phyloP scores from a whole-genome alignment of 2,797 vertebrate genomes.

The Tokudaia muenninki region DNA sequence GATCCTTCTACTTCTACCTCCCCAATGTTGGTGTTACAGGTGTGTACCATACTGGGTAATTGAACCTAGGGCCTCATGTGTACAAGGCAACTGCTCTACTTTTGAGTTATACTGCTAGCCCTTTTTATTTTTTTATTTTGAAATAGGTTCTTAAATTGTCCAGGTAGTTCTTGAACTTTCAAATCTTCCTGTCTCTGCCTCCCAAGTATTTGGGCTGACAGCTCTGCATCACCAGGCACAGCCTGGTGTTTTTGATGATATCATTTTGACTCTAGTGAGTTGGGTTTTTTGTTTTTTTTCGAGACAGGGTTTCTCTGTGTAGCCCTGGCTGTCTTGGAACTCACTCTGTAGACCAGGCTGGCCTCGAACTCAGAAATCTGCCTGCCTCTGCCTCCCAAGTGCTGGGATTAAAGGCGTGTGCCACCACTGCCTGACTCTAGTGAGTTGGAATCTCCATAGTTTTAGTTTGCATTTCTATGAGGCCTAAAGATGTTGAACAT shows the following conservation, averaged over 20 bases:
- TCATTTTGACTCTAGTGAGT: neutral
- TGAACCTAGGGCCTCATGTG: neutral
- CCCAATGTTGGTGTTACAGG: neutral
- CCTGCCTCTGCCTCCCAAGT: too few relatives aligned
- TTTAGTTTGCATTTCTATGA: neutral
- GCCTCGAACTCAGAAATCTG: too few relatives aligned
- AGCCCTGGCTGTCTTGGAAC: too few relatives aligned
- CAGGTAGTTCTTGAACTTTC: neutral
- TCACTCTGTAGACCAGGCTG: too few relatives aligned
- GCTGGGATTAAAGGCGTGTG: too few relatives aligned
- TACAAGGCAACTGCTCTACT: neutral
- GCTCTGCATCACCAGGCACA: neutral
- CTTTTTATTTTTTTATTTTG: slow-evolving; percentile 4
- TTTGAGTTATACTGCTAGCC: neutral
- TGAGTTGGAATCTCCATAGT: neutral
- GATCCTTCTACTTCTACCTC: neutral
- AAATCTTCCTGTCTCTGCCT: neutral
- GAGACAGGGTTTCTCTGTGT: too few relatives aligned
- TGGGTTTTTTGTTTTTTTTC: too few relatives aligned
- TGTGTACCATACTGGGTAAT: neutral
- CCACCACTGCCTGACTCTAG: too few relatives aligned
- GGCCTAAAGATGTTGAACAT: neutral
- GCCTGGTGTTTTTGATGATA: neutral
- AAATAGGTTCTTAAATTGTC: neutral
- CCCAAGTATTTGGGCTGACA: neutral